Evolutionary conservation across 2,888 invertebrate genomes (phyloP).

Genomic region (Drosophila demipolita): DNA sequence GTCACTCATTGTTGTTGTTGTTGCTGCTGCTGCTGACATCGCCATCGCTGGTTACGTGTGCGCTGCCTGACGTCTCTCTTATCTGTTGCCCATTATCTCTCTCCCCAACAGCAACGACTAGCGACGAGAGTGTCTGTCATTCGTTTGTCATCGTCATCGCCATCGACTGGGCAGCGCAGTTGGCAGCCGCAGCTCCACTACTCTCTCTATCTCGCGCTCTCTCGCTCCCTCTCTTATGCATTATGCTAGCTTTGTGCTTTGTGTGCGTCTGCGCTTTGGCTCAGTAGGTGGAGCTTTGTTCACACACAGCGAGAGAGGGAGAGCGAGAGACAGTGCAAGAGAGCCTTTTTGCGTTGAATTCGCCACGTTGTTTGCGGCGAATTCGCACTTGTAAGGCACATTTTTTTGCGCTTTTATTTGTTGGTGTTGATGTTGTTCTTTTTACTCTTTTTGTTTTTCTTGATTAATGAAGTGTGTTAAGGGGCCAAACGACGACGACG

Average conservation of each 20-base stretch:
- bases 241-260: constrained; percentile 31
- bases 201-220: constrained; percentile 48
- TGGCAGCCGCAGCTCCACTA: constrained; percentile 49
- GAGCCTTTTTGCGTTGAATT: constrained; percentile 27
- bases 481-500: constrained; percentile 77
- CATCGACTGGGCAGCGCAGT: constrained; percentile 50
- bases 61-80: constrained; percentile 81
- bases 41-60: constrained; percentile 60
- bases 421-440: constrained; percentile 36
- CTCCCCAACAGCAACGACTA: constrained; percentile 48
- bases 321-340: constrained; percentile 2
- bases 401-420: constrained; percentile 44
- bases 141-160: constrained; percentile 80
- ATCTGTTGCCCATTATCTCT: constrained; percentile 84
- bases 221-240: constrained; percentile 44
- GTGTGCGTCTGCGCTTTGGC: constrained; percentile 60
- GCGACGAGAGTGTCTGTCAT: constrained; percentile 78
- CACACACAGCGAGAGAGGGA: constrained; percentile 1
- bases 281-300: constrained; percentile 76
- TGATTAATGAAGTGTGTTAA: constrained; percentile 84
- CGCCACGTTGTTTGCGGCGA: constrained; percentile 39
- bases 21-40: constrained; percentile 49
- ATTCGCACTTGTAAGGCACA: constrained; percentile 25
- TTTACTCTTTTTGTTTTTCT: constrained; percentile 55
- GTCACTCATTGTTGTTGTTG: constrained; percentile 33